phyloP scores from a whole-genome alignment of 2,797 vertebrate species.

The Eulemur mongoz region DNA sequence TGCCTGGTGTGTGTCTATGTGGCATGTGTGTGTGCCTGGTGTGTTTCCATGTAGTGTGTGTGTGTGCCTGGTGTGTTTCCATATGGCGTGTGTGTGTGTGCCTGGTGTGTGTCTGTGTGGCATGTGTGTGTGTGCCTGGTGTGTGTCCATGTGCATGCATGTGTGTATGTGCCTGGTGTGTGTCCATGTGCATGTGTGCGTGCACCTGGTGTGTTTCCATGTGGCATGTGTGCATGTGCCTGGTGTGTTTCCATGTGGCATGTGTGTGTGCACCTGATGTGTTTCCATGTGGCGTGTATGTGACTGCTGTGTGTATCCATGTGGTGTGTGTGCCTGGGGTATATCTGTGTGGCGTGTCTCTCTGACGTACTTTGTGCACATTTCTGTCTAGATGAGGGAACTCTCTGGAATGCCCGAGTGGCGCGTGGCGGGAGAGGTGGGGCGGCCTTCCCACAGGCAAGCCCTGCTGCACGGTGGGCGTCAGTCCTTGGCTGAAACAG shows the following conservation, averaged over 20 bases:
- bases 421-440: neutral
- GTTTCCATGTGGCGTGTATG: neutral
- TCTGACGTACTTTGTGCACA: neutral
- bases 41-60: neutral
- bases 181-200: no score
- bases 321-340: no score
- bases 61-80: no score
- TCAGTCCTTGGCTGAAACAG: neutral
- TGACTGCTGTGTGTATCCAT: no score
- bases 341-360: no score
- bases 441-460: fast-evolving
- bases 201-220: no score
- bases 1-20: neutral
- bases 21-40: neutral
- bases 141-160: no score
- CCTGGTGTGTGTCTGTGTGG: neutral
- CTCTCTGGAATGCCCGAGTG: neutral
- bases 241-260: neutral
- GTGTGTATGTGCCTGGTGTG: no score
- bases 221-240: no score
- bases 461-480: neutral
- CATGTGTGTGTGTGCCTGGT: neutral
- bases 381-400: neutral
- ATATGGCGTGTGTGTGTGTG: no score
- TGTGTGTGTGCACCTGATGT: neutral